Base-by-base conservation (phyloP, 2,888 invertebrate species). In the Allolobophora icterica region DNA sequence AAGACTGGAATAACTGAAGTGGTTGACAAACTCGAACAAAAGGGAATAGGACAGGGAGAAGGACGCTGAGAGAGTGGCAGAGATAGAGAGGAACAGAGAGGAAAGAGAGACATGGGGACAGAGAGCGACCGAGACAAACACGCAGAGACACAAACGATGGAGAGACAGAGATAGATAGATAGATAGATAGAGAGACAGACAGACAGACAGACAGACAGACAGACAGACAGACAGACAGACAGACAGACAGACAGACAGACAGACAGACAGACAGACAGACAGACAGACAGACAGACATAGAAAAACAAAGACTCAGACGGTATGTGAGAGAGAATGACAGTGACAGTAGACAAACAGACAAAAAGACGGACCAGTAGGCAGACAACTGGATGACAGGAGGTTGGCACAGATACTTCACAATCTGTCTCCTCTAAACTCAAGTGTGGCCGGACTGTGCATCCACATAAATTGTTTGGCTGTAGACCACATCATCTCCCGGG, bases 21-120 rank as follows among this genome's bases (percentile, higher is more conserved):
- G 71, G 71, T 71, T 71, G 71, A 71, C 71, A 71, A 71, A 71
- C 71, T n/a, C 71, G n/a, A 71, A 71, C 71, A n/a, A 71, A 71
- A 71, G 52, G 24, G 52, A 21, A 71, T n/a, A n/a, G 15, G 19
- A 87, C 3, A 35, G 34, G 38, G 87, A 87, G 87, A 35, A 8
- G 30, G 87, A 17, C 11, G 15, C n/a, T n/a, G 87, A 11, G 35
- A 87, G 35, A 24, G 87, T 6, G 35, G 38, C 19, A 15, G 84
- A 84, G 87, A 84, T 33, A 33, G 87, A 35, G 87, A 87, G 84
- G 33, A 33, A 84, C 24, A 84, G 33, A 84, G 84, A 6, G 38
- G 87, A 87, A 35, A 17, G 21, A 38, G 34, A 87, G 6, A 84
- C 35, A 84, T 84, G 21, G 30, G 33, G 8, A 84, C 33, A 21